phyloP scores from a whole-genome alignment of 2,797 vertebrate species.

The Podargus strigoides region DNA sequence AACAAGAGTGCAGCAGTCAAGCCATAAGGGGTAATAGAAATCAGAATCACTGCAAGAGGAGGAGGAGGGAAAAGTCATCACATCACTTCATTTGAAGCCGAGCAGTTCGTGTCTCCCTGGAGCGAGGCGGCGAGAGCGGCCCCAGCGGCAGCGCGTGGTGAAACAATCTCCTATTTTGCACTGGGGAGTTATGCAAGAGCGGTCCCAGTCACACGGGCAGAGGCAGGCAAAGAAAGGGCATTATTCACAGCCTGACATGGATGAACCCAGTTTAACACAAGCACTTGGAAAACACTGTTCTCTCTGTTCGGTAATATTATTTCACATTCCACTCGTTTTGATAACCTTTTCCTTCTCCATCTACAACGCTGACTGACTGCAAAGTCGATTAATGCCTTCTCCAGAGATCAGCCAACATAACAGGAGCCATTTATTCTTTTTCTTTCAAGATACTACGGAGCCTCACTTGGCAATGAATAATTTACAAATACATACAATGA shows the following conservation, averaged over 20 bases:
- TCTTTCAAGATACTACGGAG: not conserved
- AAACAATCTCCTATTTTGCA: conserved; percentile 67
- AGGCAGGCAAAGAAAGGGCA: conserved; percentile 58
- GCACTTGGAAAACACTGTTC: conserved; percentile 67
- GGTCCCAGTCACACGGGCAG: conserved; percentile 56
- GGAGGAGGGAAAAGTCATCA: not conserved
- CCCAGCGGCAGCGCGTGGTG: not conserved
- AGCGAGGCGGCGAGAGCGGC: not conserved
- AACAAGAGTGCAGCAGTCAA: not conserved
- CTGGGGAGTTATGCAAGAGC: conserved; percentile 48
- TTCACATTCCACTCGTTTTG: conserved; percentile 71
- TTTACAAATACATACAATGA: not conserved
- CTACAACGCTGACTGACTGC: not conserved
- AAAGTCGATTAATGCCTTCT: not conserved
- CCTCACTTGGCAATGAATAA: conserved; percentile 5
- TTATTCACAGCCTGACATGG: conserved; percentile 66
- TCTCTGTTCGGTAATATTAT: conserved; percentile 72
- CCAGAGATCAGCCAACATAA: not conserved
- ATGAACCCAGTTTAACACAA: conserved; percentile 52
- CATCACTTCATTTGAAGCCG: not conserved
- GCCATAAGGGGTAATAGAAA: not conserved
- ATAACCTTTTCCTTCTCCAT: conserved; percentile 68
- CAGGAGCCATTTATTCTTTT: not conserved
- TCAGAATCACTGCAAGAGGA: not conserved
- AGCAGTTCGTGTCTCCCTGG: not conserved